Evolutionary conservation across 2,888 invertebrate genomes (phyloP).

Genomic region (Hecatera dysodea): DNA sequence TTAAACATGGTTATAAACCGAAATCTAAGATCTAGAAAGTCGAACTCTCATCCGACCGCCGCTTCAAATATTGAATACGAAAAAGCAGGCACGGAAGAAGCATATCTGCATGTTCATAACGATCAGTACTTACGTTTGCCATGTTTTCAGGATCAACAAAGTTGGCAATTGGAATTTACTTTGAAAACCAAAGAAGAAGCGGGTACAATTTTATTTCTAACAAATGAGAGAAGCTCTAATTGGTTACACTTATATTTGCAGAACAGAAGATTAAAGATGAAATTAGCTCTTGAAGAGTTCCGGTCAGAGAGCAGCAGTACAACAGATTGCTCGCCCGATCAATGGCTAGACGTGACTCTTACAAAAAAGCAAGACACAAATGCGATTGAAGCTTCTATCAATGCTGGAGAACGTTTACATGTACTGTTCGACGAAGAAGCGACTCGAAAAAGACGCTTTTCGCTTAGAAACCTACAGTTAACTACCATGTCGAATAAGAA

Average conservation of each 20-base stretch:
- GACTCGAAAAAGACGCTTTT: slow-evolving; percentile 53
- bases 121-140: slow-evolving; percentile 83
- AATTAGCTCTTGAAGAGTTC: slow-evolving; percentile 73
- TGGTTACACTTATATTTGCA: slow-evolving; percentile 82
- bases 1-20: slow-evolving; percentile 75
- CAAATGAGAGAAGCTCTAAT: slow-evolving; percentile 69
- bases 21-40: slow-evolving; percentile 58
- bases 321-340: slow-evolving; percentile 77
- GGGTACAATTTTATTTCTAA: slow-evolving; percentile 82
- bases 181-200: slow-evolving; percentile 80
- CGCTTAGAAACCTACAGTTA: background rate
- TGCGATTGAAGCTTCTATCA: slow-evolving; percentile 83
- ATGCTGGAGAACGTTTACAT: slow-evolving; percentile 83
- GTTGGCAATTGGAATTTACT: slow-evolving; percentile 83
- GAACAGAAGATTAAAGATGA: slow-evolving; percentile 83
- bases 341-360: slow-evolving; percentile 84
- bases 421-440: slow-evolving; percentile 71
- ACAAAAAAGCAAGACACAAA: slow-evolving; percentile 78
- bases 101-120: slow-evolving; percentile 76
- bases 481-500: background rate
- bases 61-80: slow-evolving; percentile 84
- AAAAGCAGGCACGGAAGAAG: slow-evolving; percentile 81
- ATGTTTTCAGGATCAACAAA: slow-evolving; percentile 79
- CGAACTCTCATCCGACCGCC: slow-evolving; percentile 74
- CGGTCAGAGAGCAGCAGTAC: slow-evolving; percentile 80